These are phyloP conservation scores for Pyrrhia umbra DNA, from an alignment of 2,888 invertebrate species.

Conservation along the genomic window DNA sequence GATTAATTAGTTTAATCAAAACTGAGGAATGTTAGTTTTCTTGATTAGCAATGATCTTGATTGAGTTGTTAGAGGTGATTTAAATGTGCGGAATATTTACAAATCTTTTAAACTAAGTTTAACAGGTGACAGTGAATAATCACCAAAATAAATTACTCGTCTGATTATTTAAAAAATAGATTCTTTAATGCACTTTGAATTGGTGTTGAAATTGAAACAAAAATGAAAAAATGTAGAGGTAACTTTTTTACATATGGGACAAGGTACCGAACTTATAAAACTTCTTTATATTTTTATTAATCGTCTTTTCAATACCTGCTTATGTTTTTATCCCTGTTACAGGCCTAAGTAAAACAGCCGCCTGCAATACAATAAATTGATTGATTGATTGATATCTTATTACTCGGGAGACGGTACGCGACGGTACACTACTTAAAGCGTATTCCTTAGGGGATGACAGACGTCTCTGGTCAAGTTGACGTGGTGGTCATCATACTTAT, in stretches of 20 bases:
- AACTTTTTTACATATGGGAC: no score
- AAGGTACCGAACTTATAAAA: no score
- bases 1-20: conserved; percentile 13
- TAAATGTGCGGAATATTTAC: no score
- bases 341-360: not conserved
- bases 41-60: not conserved
- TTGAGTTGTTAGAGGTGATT: no score
- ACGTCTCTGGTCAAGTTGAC: not conserved
- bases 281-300: no score
- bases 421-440: not conserved
- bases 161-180: no score
- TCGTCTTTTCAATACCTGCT: not conserved
- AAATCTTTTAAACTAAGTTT: no score
- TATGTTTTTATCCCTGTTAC: not conserved
- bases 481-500: conserved; percentile 5
- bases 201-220: no score
- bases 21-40: conserved; percentile 14
- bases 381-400: conserved; percentile 13
- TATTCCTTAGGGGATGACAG: conserved; percentile 18
- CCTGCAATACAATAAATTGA: conserved; percentile 5
- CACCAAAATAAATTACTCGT: no score
- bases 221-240: no score
- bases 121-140: no score
- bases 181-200: not conserved
- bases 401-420: not conserved